Conservation (phyloP, 2,113 vertebrate species). For the Hippotragus niger region DNA sequence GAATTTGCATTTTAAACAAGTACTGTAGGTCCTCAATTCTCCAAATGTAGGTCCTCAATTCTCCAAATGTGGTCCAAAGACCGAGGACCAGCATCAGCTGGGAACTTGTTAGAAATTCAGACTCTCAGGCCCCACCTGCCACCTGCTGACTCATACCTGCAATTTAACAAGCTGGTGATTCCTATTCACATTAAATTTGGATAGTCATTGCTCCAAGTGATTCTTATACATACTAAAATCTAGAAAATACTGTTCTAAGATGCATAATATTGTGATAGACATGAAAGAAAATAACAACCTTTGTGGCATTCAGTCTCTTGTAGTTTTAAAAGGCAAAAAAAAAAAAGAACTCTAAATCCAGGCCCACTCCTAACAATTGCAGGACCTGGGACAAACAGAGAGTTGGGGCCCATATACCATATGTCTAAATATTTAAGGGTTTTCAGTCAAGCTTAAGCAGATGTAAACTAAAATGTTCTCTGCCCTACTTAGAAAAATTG, state of each 20-base stretch:
- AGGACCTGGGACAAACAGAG: background rate
- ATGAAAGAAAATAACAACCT: background rate
- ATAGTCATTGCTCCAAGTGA: background rate
- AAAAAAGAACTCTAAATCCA: background rate
- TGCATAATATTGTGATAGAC: background rate
- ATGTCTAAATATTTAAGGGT: background rate
- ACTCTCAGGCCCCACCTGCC: background rate
- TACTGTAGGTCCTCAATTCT: background rate
- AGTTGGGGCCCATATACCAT: background rate
- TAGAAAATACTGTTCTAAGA: background rate
- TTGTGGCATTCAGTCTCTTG: background rate
- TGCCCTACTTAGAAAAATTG: background rate
- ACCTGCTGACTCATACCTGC: background rate
- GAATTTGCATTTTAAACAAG: conserved; percentile 41
- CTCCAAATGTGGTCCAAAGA: background rate
- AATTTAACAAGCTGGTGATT: background rate
- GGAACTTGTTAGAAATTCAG: background rate
- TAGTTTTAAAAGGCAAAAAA: background rate
- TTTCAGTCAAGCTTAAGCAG: background rate
- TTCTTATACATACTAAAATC: background rate
- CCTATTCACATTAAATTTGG: background rate
- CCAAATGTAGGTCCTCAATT: background rate
- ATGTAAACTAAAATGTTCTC: background rate
- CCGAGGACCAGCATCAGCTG: background rate
- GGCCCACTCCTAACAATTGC: background rate